phyloP scores from a whole-genome alignment of 2,797 vertebrate species.

The Heliangelus exortis region DNA sequence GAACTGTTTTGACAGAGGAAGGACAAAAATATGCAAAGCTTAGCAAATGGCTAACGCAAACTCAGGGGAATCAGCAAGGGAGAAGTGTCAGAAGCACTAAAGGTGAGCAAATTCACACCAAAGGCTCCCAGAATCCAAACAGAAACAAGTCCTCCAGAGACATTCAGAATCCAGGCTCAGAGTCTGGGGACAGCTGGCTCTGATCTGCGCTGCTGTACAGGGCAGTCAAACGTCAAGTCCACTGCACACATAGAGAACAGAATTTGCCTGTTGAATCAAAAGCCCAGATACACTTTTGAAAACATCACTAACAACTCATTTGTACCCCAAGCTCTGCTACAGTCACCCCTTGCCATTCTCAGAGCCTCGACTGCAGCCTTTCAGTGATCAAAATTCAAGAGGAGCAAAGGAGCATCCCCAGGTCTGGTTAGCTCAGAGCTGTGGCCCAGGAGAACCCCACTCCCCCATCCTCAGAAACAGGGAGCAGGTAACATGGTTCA shows the following conservation, averaged over 20 bases:
- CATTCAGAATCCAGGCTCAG: conserved; percentile 41
- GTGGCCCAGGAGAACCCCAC: not conserved
- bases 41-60: conserved; percentile 83
- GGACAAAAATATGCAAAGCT: conserved; percentile 86
- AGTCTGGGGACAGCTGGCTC: conserved; percentile 33
- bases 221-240: not conserved
- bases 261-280: conserved; percentile 49
- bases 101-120: conserved; percentile 74
- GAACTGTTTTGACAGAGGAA: conserved; percentile 87
- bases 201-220: not conserved
- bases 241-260: not conserved
- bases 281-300: conserved; percentile 1
- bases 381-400: not conserved
- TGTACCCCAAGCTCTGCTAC: conserved; percentile 47
- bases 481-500: not conserved
- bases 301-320: conserved; percentile 8
- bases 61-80: conserved; percentile 81
- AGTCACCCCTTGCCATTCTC: conserved; percentile 4
- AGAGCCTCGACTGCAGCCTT: conserved; percentile 8
- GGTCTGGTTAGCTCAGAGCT: conserved; percentile 9
- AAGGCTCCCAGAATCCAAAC: conserved; percentile 64
- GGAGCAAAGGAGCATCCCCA: conserved; percentile 11
- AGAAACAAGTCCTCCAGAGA: conserved; percentile 55
- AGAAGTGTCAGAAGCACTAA: conserved; percentile 75
- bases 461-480: not conserved